phyloP scores from a whole-genome alignment of 1,140 invertebrate species.

The Micrasema minimum region DNA sequence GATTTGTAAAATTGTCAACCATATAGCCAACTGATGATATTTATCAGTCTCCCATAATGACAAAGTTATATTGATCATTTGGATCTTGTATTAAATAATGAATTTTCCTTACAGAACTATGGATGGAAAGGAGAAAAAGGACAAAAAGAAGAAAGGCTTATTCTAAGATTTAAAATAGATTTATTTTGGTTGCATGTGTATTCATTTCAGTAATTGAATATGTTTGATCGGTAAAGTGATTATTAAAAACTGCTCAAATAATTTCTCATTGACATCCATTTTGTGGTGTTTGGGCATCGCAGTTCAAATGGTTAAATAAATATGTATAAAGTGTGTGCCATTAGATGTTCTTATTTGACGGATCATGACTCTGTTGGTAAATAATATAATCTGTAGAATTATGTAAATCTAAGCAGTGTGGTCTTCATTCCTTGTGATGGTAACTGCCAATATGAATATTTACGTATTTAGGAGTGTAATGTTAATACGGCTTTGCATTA shows the following conservation, averaged over 20 bases:
- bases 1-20: too few species aligned
- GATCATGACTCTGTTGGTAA: conserved; percentile 27
- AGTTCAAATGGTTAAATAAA: conserved; percentile 38
- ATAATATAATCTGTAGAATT: conserved; percentile 33
- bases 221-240: conserved; percentile 36
- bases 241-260: conserved; percentile 52
- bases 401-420: conserved; percentile 37
- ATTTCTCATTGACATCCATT: conserved; percentile 45
- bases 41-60: too few species aligned
- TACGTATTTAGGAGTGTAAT: conserved; percentile 21
- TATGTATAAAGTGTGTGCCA: conserved; percentile 53
- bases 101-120: conserved; percentile 61
- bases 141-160: conserved; percentile 70
- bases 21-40: too few species aligned
- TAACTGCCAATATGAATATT: conserved; percentile 34
- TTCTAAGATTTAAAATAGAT: conserved; percentile 58
- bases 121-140: conserved; percentile 67
- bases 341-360: conserved; percentile 50
- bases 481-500: conserved; percentile 37
- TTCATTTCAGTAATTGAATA: conserved; percentile 50
- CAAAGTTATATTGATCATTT: too few species aligned
- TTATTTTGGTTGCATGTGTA: conserved; percentile 47
- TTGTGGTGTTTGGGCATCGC: conserved; percentile 32
- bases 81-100: too few species aligned
- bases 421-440: conserved; percentile 37